phyloP scores from a whole-genome alignment of 2,113 vertebrate species.

The Labeo catla region DNA sequence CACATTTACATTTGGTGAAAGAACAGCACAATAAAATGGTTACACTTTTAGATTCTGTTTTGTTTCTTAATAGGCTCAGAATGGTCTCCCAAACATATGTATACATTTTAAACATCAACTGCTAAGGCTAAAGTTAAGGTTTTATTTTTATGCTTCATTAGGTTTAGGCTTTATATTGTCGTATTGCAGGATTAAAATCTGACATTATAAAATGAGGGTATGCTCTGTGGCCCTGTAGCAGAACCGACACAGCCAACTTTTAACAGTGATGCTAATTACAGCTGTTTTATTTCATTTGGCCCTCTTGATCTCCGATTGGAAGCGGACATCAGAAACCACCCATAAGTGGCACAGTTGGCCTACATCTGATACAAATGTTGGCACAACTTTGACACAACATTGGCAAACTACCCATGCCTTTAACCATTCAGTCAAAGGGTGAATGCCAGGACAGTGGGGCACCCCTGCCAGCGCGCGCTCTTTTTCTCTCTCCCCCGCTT shows the following conservation, averaged over 20 bases:
- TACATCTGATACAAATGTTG: constrained; percentile 43
- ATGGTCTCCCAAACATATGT: too few relatives aligned
- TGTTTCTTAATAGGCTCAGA: too few relatives aligned
- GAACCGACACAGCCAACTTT: constrained; percentile 13
- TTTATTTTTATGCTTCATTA: not conserved
- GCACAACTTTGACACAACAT: constrained; percentile 41
- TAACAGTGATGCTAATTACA: constrained; percentile 33
- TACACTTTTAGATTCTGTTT: not conserved
- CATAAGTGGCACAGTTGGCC: constrained; percentile 39
- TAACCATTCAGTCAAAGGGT: constrained; percentile 27
- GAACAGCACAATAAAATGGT: constrained; percentile 12
- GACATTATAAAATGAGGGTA: not conserved
- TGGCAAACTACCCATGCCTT: constrained; percentile 41
- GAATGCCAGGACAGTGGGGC: constrained; percentile 32
- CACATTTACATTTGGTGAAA: constrained; percentile 34
- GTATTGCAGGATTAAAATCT: not conserved
- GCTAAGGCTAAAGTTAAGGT: not conserved
- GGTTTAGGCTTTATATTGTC: not conserved
- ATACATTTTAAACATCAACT: not conserved
- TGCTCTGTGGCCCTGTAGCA: constrained; percentile 2
- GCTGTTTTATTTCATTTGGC: constrained; percentile 42
- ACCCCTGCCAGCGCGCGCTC: not conserved
- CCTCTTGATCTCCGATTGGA: constrained; percentile 27
- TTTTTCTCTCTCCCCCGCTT: not conserved
- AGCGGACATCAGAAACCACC: constrained; percentile 34